Base-by-base conservation (phyloP, 2,113 vertebrate species). In the Merops nubicus region DNA sequence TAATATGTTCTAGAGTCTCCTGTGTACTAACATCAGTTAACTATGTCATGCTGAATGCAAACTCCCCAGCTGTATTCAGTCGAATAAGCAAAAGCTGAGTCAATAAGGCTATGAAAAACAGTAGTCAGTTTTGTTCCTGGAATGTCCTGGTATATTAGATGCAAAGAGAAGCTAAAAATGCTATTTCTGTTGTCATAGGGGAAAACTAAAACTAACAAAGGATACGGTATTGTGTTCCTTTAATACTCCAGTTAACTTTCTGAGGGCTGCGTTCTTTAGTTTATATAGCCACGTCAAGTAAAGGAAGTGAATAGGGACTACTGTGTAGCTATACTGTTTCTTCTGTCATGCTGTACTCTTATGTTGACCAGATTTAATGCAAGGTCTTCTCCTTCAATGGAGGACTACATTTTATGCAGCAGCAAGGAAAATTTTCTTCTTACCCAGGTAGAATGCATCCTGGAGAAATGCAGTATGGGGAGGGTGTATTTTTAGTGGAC, bases 41-140 rank as follows among this genome's bases (percentile, higher is more conserved):
- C 94, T 45, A 38, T 56, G 70, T 81, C 76, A 88, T n/a, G 57
- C 26, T 92, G 77, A 82, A 93, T 78, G 60, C 75, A 68, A 86
- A 83, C 50, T 94, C 42, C 53, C 36, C 73, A 67, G 62, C 77
- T 89, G 28, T 69, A 65, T 60, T 87, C 83, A 79, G 23, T 9
- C 88, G 69, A 87, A 83, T 74, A 87, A 92, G 88, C 59, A 91
- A 54, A 93, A 87, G 74, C 50, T 67, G 74, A 88, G 73, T 73
- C 89, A 70, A 67, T 83, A 86, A 78, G 69, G 18, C 88, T 56
- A 34, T 64, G 88, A 91, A 70, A 93, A 96, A 68, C 60, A 33
- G 25, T 25, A 51, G 59, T 73, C 82, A 94, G 13, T 43, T 89
- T 78, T 85, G 50, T 75, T 93, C 91, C 69, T 54, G 68, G 40